A percentile compares a stretch with the other conserved stretches of the same genome.
Conservation (phyloP, 1,140 invertebrate species). For the Drosophila takahashii region DNA sequence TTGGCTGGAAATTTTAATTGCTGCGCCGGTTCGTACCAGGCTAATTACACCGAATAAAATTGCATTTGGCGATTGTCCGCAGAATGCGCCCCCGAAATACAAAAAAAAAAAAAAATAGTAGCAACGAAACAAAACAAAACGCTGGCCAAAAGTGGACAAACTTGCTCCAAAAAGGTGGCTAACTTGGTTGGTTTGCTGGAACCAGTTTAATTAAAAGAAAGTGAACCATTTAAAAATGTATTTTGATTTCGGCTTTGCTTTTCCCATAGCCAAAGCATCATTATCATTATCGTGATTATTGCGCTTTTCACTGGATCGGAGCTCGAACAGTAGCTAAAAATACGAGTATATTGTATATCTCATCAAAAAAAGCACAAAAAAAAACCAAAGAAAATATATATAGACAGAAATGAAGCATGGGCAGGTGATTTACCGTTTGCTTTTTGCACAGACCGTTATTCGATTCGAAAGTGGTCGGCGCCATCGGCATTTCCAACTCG, state of each 20-base stretch:
- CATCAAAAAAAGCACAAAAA: conserved; percentile 4
- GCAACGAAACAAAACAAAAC: neutral
- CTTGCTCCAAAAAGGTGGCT: conserved; percentile 37
- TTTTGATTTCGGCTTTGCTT: conserved; percentile 46
- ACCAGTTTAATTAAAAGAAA: conserved; percentile 81
- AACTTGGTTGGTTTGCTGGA: conserved; percentile 43
- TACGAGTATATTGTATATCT: neutral
- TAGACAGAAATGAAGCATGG: conserved; percentile 29
- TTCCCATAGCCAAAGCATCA: conserved; percentile 28
- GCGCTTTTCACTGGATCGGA: conserved; percentile 42
- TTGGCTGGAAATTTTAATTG: conserved; percentile 5
- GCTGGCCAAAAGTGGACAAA: conserved; percentile 48
- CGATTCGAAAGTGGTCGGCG: conserved; percentile 70
- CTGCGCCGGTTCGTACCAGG: conserved; percentile 11
- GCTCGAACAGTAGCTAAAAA: conserved; percentile 40
- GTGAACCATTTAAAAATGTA: conserved; percentile 74
- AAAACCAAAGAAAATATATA: conserved; percentile 7
- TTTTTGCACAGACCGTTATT: conserved; percentile 41
- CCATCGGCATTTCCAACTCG: conserved; percentile 31
- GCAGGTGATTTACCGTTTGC: conserved; percentile 74
- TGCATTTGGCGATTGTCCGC: conserved; percentile 40
- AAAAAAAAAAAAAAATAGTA: neutral
- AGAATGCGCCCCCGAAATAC: conserved; percentile 13
- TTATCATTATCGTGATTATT: conserved; percentile 63
- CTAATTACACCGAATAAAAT: conserved; percentile 44